Conservation (phyloP, 2,888 invertebrate species). For the Sphaerophoria rueppellii region DNA sequence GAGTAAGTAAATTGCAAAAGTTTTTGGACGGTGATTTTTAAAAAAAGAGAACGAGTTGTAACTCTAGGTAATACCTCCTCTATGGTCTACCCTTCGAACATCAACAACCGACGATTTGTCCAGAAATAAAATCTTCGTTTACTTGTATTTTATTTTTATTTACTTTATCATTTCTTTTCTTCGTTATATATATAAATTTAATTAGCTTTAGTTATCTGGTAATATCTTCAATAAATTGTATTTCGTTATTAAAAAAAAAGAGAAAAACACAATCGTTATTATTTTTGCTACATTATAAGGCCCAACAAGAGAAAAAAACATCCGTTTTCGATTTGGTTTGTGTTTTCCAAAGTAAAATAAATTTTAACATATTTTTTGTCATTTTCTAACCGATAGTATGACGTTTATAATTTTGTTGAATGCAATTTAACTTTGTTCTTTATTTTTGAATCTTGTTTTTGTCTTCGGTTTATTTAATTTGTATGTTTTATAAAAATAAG, state of each 20-base stretch:
- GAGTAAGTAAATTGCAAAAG: no score
- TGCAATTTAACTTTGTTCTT: slow-evolving; percentile 36
- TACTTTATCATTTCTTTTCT: slow-evolving; percentile 54
- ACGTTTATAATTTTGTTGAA: slow-evolving; percentile 49
- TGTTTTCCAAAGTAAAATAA: slow-evolving; percentile 58
- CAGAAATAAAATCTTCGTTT: slow-evolving; percentile 25
- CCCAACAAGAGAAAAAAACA: slow-evolving; percentile 75
- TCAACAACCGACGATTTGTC: no score
- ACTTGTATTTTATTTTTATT: slow-evolving; percentile 42
- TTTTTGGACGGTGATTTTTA: no score
- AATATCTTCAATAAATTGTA: slow-evolving; percentile 72
- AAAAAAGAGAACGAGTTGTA: no score
- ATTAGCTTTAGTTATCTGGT: slow-evolving; percentile 70
- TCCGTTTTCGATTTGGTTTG: slow-evolving; percentile 68
- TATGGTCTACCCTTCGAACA: no score
- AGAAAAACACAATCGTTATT: slow-evolving; percentile 60
- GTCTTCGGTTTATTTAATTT: slow-evolving; percentile 29
- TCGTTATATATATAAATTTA: slow-evolving; percentile 70
- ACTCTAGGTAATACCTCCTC: no score
- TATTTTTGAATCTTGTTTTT: slow-evolving; percentile 26
- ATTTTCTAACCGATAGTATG: slow-evolving; percentile 62
- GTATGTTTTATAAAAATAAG: slow-evolving; percentile 68
- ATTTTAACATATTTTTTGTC: slow-evolving; percentile 31
- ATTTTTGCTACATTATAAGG: slow-evolving; percentile 74
- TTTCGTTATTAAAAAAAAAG: slow-evolving; percentile 61